A percentile compares a stretch with the other conserved stretches of the same genome.
Conservation (phyloP, 64 coral and sea anemone genomes). For the Stichodactyla mertensii region DNA sequence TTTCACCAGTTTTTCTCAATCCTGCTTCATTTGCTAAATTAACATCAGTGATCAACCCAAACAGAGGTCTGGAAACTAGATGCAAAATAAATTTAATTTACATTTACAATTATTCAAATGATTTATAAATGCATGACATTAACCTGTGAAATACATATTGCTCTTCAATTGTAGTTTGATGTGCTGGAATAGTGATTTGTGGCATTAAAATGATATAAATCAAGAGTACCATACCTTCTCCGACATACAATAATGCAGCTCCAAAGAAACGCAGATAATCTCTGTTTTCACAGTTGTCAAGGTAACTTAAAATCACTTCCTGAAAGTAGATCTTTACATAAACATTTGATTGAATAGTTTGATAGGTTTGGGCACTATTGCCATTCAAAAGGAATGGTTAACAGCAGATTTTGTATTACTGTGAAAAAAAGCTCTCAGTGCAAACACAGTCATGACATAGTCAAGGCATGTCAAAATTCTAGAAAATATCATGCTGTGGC, state of each 20-base stretch:
- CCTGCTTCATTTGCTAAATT: neutral
- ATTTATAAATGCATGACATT: too few species aligned
- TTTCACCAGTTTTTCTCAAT: neutral
- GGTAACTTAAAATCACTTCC: constrained; percentile 63
- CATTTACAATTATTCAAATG: neutral
- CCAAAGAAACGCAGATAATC: constrained; percentile 64
- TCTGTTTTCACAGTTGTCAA: constrained; percentile 17
- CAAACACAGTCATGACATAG: too few species aligned
- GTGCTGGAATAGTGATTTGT: too few species aligned
- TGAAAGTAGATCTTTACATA: neutral
- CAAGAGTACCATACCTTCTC: constrained; percentile 32
- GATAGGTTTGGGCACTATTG: too few species aligned
- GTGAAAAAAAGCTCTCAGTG: too few species aligned
- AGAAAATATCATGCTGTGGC: too few species aligned
- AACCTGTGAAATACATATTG: too few species aligned
- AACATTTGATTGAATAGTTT: neutral
- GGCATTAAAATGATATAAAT: neutral
- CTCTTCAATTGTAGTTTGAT: too few species aligned
- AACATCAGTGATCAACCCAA: neutral
- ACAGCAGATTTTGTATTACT: too few species aligned
- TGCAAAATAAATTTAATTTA: neutral
- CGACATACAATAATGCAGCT: constrained; percentile 43
- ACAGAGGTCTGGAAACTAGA: constrained; percentile 14
- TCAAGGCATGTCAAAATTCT: too few species aligned
- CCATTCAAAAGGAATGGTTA: too few species aligned